These are phyloP conservation scores for Peromyscus californicus DNA, from an alignment of 2,113 vertebrate genomes.

Conservation along the genomic window DNA sequence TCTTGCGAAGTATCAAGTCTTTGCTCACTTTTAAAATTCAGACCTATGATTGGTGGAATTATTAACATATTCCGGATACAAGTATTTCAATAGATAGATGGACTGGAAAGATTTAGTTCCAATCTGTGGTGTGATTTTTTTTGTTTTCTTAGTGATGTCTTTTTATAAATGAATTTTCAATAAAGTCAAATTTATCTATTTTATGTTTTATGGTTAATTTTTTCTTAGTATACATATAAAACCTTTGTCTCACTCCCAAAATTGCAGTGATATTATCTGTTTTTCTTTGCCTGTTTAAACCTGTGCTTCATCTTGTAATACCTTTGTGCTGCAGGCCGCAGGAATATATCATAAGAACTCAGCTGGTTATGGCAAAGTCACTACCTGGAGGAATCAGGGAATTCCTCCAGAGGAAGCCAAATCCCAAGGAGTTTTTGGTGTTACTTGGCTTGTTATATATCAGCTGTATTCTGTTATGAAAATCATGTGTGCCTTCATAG, in stretches of 20 bases:
- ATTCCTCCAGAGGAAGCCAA: too few species aligned
- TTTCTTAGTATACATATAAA: conserved; percentile 13
- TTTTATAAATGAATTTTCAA: conserved; percentile 16
- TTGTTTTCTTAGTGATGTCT: conserved; percentile 1
- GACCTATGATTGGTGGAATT: neutral
- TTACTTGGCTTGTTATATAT: too few species aligned
- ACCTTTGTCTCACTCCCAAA: neutral
- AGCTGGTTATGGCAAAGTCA: too few species aligned
- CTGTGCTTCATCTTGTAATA: neutral
- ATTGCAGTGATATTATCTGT: neutral
- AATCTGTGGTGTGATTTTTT: neutral
- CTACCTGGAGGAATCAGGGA: too few species aligned
- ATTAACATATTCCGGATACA: neutral
- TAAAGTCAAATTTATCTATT: conserved; percentile 34
- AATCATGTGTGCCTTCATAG: too few species aligned
- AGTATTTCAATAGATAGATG: conserved; percentile 29
- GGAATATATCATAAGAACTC: too few species aligned
- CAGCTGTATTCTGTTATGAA: too few species aligned
- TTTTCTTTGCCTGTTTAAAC: neutral
- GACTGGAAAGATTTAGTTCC: neutral
- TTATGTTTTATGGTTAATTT: neutral
- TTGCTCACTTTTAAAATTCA: neutral
- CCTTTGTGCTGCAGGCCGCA: too few species aligned
- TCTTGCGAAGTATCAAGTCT: neutral
- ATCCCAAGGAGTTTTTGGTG: too few species aligned